A percentile compares a stretch with the other conserved stretches of the same genome.
phyloP scores from a whole-genome alignment of 2,888 invertebrate genomes.

The Meiosimyza platycephala region DNA sequence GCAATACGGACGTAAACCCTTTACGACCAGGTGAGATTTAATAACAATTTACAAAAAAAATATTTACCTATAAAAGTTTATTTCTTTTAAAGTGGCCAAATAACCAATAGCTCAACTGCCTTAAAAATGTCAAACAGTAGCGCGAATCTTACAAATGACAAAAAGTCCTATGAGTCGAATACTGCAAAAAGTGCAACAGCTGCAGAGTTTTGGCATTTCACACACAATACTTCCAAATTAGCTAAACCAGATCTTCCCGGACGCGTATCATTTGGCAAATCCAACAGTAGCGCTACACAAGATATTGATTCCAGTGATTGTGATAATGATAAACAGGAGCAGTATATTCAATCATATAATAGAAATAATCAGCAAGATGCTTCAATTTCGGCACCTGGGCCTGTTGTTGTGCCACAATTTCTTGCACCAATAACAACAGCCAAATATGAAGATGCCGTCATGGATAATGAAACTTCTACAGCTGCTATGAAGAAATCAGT shows the following conservation, averaged over 20 bases:
- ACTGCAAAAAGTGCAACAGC: background rate
- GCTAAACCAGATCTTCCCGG: slow-evolving; percentile 65
- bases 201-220: slow-evolving; percentile 46
- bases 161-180: slow-evolving; percentile 9
- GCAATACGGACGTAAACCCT: background rate
- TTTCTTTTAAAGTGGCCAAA: background rate
- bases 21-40: background rate
- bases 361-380: background rate
- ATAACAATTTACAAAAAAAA: background rate
- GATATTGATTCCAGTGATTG: slow-evolving; percentile 62
- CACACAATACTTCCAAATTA: slow-evolving; percentile 43
- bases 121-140: slow-evolving; percentile 36
- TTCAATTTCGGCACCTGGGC: slow-evolving; percentile 59
- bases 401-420: slow-evolving; percentile 46
- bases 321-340: slow-evolving; percentile 61
- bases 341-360: background rate
- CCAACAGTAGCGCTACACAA: slow-evolving; percentile 48
- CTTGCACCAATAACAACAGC: background rate
- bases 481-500: slow-evolving; percentile 60
- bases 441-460: slow-evolving; percentile 24
- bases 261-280: slow-evolving; percentile 65
- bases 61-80: too few relatives aligned
- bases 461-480: slow-evolving; percentile 34
- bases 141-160: background rate
- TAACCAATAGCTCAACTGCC: slow-evolving; percentile 10